Evolutionary conservation across 1,140 invertebrate species (phyloP).

Genomic region (Trichoplusia ni): DNA sequence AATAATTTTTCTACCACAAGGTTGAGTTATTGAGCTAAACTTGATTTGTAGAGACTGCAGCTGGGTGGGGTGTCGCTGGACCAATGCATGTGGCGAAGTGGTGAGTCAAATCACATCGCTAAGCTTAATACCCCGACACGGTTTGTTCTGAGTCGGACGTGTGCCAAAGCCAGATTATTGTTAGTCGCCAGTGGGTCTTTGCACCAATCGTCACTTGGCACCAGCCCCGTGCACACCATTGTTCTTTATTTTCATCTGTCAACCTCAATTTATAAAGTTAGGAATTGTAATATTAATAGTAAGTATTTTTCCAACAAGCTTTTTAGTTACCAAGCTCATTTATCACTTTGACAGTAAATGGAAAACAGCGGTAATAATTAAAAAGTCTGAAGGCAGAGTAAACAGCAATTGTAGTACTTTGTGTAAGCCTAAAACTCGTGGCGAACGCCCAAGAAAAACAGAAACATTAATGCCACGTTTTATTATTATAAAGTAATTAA

Average conservation of each 20-base stretch:
- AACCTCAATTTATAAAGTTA: constrained; percentile 29
- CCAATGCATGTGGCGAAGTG: not conserved
- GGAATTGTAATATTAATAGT: not conserved
- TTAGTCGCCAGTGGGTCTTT: constrained; percentile 53
- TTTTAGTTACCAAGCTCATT: not conserved
- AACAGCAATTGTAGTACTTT: no score
- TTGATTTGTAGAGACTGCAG: constrained; percentile 2
- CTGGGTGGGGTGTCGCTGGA: not conserved
- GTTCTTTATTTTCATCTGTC: constrained; percentile 41
- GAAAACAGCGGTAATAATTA: no score
- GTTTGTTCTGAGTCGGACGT: constrained; percentile 44
- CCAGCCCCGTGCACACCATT: constrained; percentile 12
- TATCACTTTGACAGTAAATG: not conserved
- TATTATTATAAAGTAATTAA: constrained; percentile 20
- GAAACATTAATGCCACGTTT: constrained; percentile 5
- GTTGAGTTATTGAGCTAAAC: not conserved
- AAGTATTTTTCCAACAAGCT: not conserved
- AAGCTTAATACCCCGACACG: constrained; percentile 36
- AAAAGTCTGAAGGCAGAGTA: no score
- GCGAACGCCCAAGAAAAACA: not conserved
- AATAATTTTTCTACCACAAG: no score
- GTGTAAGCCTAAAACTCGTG: not conserved
- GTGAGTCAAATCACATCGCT: constrained; percentile 20
- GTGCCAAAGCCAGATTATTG: constrained; percentile 67
- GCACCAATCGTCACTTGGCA: constrained; percentile 52